Evolutionary conservation across 2,797 vertebrate species (phyloP), one percentile per base, ranked within the genome.

Genomic region (Otolemur crassicaudatus): DNA sequence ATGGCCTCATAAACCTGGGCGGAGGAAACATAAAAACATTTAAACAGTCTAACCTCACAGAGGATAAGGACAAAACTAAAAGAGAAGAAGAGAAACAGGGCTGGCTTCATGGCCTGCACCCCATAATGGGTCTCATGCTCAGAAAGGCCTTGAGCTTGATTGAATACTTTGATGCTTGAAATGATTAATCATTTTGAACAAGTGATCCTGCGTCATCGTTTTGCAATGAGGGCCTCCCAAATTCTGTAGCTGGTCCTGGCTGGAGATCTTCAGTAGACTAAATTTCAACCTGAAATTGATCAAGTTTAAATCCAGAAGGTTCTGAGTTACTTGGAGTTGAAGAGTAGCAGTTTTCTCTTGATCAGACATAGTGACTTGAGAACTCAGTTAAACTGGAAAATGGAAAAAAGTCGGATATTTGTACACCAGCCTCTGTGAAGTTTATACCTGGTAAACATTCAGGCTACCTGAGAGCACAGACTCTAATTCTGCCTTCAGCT

Each of bases 341-440:
- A 93, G 16, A 86, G 22, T 67, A 34, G 49, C 31, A 9, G n/a
- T 40, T 86, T 84, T 87, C 53, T 67, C 34, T 43, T 81, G 31
- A 13, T 72, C 10, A n/a, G 60, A 82, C 37, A 40, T 25, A 6
- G 37, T 84, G 43, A 25, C 22, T 84, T 87, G 43, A 60, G 61
- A 90, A 65, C 25, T 75, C 63, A 34, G 46, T 72, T 92, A 25
- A 91, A 83, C 4, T 83, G 40, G 83, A n/a, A 92, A 83, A 46
- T 29, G 67, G 27, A 37, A 82, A 72, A 58, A 49, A 67, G n/a
- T 58, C 37, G 40, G 29, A 17, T 63, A 65, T 73, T 72, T 65
- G 31, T 23, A 7, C 1, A 7, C 8, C 1, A 63, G 84, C 1
- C 16, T 49, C 29, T 16, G 0, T 53, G 81, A 56, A 2, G 67